phyloP scores from a whole-genome alignment of 2,797 vertebrate species.

The Nannoperca obscura region DNA sequence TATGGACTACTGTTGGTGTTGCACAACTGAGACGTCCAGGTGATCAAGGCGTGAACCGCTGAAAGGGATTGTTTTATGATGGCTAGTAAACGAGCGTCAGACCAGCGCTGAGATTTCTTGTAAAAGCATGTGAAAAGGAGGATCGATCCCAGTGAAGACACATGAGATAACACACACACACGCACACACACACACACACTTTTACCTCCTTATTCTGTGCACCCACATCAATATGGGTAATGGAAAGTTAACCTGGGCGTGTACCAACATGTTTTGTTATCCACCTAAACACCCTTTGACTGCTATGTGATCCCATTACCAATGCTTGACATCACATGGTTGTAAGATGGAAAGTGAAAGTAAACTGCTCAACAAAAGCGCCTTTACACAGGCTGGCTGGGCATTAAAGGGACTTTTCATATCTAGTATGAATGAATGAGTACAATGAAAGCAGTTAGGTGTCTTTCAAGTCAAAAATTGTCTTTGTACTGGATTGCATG shows the following conservation, averaged over 20 bases:
- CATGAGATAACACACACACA: constrained; percentile 17
- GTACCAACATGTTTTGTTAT: constrained; percentile 39
- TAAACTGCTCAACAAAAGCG: constrained; percentile 3
- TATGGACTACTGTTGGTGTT: constrained; percentile 10
- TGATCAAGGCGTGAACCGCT: background rate
- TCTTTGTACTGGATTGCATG: background rate
- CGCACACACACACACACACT: constrained; percentile 8
- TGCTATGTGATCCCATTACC: background rate
- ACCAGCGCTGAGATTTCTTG: constrained; percentile 27
- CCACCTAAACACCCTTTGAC: background rate
- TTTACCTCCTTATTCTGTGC: background rate
- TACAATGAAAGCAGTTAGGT: background rate
- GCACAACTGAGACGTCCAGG: background rate
- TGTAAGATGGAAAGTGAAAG: constrained; percentile 69
- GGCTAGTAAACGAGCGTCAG: background rate
- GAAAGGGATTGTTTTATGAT: background rate
- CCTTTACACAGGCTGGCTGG: background rate
- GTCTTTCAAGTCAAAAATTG: background rate
- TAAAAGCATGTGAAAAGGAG: constrained; percentile 70
- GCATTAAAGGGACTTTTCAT: constrained; percentile 4
- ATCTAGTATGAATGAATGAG: background rate
- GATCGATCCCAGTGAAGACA: constrained; percentile 14
- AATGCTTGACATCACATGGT: background rate
- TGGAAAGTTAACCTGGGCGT: background rate
- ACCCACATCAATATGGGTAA: background rate